These are phyloP conservation scores for Griposia aprilina DNA, from an alignment of 2,888 invertebrate genomes.

Conservation along the genomic window DNA sequence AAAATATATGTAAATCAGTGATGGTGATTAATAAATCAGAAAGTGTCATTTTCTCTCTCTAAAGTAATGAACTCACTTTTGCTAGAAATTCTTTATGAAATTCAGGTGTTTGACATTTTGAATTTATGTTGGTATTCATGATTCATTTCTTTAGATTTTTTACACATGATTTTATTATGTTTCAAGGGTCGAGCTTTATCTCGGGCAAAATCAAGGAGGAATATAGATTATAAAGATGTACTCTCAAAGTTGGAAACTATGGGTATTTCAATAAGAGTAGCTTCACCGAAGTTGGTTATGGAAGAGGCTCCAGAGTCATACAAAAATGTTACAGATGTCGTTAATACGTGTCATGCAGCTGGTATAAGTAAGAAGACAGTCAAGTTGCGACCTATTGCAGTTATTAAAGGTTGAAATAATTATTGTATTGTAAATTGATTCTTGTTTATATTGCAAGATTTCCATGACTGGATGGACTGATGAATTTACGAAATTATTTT, in stretches of 20 bases:
- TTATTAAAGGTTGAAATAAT: conserved; percentile 96
- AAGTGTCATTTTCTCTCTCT: not conserved
- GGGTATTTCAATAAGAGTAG: conserved; percentile 98
- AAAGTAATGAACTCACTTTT: not conserved
- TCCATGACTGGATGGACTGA: conserved; percentile 27
- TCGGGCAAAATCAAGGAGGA: conserved; percentile 98
- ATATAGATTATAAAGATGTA: conserved; percentile 98
- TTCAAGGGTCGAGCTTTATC: conserved; percentile 98
- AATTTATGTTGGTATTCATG: no score
- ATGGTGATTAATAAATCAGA: not conserved
- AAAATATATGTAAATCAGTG: no score
- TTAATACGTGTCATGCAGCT: conserved; percentile 99
- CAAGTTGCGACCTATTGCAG: conserved; percentile 99
- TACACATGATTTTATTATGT: not conserved
- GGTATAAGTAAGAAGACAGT: conserved; percentile 99
- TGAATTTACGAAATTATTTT: conserved; percentile 27
- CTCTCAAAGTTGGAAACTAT: conserved; percentile 94
- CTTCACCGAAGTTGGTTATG: conserved; percentile 99
- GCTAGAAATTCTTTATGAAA: not conserved
- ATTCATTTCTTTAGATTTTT: not conserved
- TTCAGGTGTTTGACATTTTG: not conserved
- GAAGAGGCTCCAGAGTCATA: conserved; percentile 99
- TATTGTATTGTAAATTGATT: conserved; percentile 5
- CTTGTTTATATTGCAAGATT: conserved; percentile 17
- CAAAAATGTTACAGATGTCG: conserved; percentile 99